Base-by-base conservation (phyloP, 1,140 invertebrate species). In the Dendroctonus ponderosae region DNA sequence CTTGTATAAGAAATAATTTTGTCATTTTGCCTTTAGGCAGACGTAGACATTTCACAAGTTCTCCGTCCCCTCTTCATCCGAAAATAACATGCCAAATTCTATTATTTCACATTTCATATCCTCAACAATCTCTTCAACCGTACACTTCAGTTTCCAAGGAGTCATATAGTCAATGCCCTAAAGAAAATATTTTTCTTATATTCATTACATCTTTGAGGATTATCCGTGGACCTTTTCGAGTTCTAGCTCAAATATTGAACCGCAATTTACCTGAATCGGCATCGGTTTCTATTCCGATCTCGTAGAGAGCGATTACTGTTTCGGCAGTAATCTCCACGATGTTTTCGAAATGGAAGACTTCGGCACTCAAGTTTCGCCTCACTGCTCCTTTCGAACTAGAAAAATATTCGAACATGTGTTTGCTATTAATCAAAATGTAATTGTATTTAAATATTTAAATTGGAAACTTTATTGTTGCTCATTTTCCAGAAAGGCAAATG, bases 321-420 rank as follows among this genome's bases (percentile, higher is more conserved):
- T 85, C 84, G 0, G 85, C 84, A 7, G 85, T 86, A 0, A 84
- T 80, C 78, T 84, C 82, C 7, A 85, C 80, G 44, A 78, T 80
- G 61, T 82, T 79, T 69, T 85, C 82, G 69, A 81, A 79, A 54
- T 81, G 73, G 43, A 81, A 74, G 62, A 77, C 75, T 40, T 82
- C 77, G 60, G 80, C 61, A 40, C 78, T 82, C 74, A 81, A 78
- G 72, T 83, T 83, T 7, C 79, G 80, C 72, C 79, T 63, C n/a
- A 41, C 38, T 38, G 44, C 26, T 26, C 26, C 26, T 3, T 26
- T 26, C 3, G 37, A n/a, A 9, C 41, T n/a, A 12, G 9, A 15
- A 41, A 51, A 41, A 42, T 79, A 72, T 78, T 80, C 62, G 80
- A 44, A 7, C 2, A 46, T 11, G 12, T 12, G 0, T 46, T 9